These are phyloP conservation scores for Monarcha castaneiventris DNA, from an alignment of 2,113 vertebrate species.

Conservation along the genomic window DNA sequence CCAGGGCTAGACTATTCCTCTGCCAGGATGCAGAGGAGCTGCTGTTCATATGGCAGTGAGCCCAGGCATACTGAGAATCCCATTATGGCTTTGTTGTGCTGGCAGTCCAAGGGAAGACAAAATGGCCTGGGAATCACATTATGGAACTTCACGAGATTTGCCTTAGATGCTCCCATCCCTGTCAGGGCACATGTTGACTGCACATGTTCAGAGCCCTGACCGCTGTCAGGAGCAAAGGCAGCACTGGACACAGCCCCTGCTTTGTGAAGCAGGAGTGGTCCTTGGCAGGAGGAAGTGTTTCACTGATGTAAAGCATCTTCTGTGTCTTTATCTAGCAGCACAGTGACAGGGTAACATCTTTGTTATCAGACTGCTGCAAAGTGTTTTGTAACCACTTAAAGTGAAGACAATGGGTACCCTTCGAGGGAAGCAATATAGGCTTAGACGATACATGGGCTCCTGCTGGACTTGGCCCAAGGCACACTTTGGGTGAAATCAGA, in stretches of 20 bases:
- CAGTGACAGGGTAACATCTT: neutral
- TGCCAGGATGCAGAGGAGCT: neutral
- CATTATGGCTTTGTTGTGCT: constrained; percentile 8
- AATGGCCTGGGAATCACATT: constrained; percentile 17
- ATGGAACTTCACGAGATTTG: neutral
- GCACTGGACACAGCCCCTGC: neutral
- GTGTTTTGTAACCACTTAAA: neutral
- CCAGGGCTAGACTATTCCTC: neutral
- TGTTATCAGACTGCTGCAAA: neutral
- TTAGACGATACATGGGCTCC: neutral
- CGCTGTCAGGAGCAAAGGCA: neutral
- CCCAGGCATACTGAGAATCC: constrained; percentile 14
- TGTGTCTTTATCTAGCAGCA: neutral
- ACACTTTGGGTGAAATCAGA: constrained; percentile 1
- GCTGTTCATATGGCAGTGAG: neutral
- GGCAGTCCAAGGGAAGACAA: neutral
- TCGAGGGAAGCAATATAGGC: rapidly evolving
- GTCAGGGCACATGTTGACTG: neutral
- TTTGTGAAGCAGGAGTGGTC: neutral
- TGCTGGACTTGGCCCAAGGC: neutral
- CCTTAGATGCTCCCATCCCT: constrained; percentile 29
- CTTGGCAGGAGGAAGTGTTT: neutral
- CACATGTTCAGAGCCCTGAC: neutral
- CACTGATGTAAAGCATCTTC: neutral
- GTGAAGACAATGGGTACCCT: neutral